These are phyloP conservation scores for Protosalanx chinensis DNA, from an alignment of 2,797 vertebrate genomes.

Conservation along the genomic window DNA sequence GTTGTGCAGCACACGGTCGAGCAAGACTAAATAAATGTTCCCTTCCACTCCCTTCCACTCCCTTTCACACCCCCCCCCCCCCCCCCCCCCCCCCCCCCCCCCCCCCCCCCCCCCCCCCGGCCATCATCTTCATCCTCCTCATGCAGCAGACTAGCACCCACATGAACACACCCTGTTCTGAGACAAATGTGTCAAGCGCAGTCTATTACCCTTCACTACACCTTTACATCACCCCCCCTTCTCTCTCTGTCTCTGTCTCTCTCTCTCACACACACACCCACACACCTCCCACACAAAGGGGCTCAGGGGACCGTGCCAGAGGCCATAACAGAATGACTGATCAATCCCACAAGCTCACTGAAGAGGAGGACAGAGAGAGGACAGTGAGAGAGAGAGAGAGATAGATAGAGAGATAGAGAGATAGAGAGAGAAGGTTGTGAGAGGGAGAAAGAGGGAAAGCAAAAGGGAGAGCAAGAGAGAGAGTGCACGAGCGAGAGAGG, in stretches of 20 bases:
- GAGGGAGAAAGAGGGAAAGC: slow-evolving; percentile 37
- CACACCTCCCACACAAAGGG: background rate
- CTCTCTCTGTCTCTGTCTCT: slow-evolving; percentile 19
- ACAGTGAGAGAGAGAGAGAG: slow-evolving; percentile 8
- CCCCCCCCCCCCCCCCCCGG: background rate
- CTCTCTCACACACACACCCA: background rate
- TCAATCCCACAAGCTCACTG: slow-evolving; percentile 13
- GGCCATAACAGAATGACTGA: slow-evolving; percentile 8
- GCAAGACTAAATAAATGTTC: slow-evolving; percentile 47
- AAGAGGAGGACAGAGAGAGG: slow-evolving; percentile 16
- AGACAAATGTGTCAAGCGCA: background rate
- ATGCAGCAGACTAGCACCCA: background rate
- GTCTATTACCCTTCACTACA: background rate
- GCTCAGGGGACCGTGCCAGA: slow-evolving; percentile 4
- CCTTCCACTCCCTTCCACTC: background rate
- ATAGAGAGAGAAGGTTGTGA: slow-evolving; percentile 35
- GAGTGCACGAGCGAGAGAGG: background rate
- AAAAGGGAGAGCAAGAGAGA: background rate
- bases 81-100: background rate
- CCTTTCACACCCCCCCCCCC: background rate
- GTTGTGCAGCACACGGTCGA: slow-evolving; percentile 39
- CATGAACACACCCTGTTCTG: slow-evolving; percentile 25
- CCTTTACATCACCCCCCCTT: background rate
- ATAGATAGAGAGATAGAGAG: slow-evolving; percentile 14
- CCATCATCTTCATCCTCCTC: slow-evolving; percentile 30